Base-by-base conservation (phyloP, 2,888 invertebrate genomes). In the Ypsolopha sequella region DNA sequence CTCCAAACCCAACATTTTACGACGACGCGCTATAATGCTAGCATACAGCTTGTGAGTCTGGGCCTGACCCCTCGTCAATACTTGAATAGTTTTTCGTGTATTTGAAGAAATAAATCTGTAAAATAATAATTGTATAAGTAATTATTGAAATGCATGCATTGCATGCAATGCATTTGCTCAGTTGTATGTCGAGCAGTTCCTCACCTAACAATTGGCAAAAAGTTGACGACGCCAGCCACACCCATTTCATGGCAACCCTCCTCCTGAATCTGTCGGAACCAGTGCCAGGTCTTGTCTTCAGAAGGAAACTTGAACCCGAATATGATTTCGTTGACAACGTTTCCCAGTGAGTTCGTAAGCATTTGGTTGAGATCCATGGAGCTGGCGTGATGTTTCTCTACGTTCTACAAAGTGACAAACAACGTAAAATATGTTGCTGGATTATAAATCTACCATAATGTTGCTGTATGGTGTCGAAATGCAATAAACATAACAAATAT, bases 211-310 rank as follows among this genome's bases (percentile, higher is more conserved):
- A 93, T 91, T 10, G 96, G 95, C 56, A 96, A 80, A 75, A 96
- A 96, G 73, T 96, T 96, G 2, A 95, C 88, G 9, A 92, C 90
- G 2, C 93, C 95, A 0, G 95, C 92, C 2, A 96, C 90, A 0
- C 95, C 95, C 67, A 96, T 92, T 62, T 92, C 89, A 66, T 94
- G 92, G 48, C 93, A 91, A 0, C 96, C 95, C 70, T 95, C 93
- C 67, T 95, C 95, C 72, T 95, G 94, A 50, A 94, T 81, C 60
- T 91, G 80, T 62, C 93, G 90, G 52, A 95, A 78, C 90, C 93
- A 93, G 52, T 80, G 81, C 95, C 96, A 96, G 6, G 90, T 90
- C 63, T 88, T 84, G 66, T 95, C 93, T 52, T 92, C 84, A 49
- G 89, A 85, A 2, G 87, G 77, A 73, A 90, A 96, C 58, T 89